Percentiles rank a stretch among this genome's conserved stretches.
Evolutionary conservation across 1,140 invertebrate species (phyloP).

Genomic region (Doryteuthis pealeii): DNA sequence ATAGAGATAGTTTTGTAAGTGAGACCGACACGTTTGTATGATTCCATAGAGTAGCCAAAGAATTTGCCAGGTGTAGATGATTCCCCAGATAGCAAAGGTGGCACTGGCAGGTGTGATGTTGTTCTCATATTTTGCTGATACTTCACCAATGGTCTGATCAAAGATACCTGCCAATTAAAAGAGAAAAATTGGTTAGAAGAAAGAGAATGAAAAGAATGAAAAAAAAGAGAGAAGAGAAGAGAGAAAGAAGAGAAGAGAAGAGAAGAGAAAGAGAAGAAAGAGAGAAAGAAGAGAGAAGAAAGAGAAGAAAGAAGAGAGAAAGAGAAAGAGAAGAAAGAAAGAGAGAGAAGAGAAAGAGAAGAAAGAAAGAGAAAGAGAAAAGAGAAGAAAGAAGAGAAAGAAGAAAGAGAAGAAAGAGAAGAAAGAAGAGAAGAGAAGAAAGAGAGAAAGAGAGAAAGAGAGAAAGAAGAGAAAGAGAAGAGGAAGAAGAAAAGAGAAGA

Average conservation of each 20-base stretch:
- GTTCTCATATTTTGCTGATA: constrained; percentile 41
- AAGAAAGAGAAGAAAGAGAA: background rate
- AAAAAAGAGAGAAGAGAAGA: background rate
- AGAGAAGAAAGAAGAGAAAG: background rate
- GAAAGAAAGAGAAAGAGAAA: background rate
- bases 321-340: background rate
- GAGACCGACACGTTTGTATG: constrained; percentile 20
- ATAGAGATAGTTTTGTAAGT: constrained; percentile 14
- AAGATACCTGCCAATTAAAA: constrained; percentile 32
- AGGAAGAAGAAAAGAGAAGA: background rate
- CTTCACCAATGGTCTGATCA: constrained; percentile 27
- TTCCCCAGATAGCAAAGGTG: constrained; percentile 28
- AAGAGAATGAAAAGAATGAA: background rate
- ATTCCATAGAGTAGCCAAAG: constrained; percentile 28
- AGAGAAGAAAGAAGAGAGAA: background rate
- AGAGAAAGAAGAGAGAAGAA: background rate
- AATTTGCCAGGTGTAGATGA: constrained; percentile 32
- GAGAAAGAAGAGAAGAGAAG: background rate
- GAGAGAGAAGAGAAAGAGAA: background rate
- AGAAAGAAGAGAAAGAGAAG: background rate
- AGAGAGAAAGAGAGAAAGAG: background rate
- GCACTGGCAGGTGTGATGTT: constrained; percentile 33
- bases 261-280: constrained; percentile 8
- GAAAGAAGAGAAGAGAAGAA: background rate
- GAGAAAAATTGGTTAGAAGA: background rate